Conservation (phyloP, 2,113 vertebrate species). For the Leptocoma aspasia region DNA sequence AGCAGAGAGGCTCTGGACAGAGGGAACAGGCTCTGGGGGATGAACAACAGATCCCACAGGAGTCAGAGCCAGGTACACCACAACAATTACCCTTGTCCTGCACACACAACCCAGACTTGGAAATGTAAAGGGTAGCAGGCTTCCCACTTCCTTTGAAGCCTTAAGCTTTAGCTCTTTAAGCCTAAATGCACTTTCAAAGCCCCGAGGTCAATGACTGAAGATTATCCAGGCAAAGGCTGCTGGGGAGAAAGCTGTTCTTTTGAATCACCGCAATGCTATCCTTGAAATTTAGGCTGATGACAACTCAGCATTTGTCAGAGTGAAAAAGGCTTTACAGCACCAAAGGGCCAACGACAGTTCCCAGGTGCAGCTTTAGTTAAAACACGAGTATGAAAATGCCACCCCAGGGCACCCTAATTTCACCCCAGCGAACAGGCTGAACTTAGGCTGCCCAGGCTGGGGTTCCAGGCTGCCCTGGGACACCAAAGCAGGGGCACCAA, state of each 20-base stretch:
- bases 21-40: neutral
- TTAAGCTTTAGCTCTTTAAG: slow-evolving; percentile 24
- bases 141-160: neutral
- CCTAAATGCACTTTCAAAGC: slow-evolving; percentile 3
- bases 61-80: neutral
- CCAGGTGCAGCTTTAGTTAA: neutral
- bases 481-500: no score
- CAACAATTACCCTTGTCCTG: neutral
- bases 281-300: neutral
- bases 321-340: neutral
- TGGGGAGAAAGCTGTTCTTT: neutral
- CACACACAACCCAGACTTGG: neutral
- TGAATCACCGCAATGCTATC: neutral
- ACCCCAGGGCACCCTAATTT: neutral
- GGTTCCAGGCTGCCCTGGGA: neutral
- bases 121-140: neutral
- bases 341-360: neutral
- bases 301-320: neutral
- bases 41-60: neutral
- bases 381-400: neutral
- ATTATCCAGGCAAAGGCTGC: slow-evolving; percentile 14
- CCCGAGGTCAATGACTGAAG: slow-evolving; percentile 6
- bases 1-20: neutral
- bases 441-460: neutral
- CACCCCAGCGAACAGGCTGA: fast-evolving